Evolutionary conservation across 2,888 invertebrate species (phyloP).

Genomic region (Hirtodrosophila cameraria): DNA sequence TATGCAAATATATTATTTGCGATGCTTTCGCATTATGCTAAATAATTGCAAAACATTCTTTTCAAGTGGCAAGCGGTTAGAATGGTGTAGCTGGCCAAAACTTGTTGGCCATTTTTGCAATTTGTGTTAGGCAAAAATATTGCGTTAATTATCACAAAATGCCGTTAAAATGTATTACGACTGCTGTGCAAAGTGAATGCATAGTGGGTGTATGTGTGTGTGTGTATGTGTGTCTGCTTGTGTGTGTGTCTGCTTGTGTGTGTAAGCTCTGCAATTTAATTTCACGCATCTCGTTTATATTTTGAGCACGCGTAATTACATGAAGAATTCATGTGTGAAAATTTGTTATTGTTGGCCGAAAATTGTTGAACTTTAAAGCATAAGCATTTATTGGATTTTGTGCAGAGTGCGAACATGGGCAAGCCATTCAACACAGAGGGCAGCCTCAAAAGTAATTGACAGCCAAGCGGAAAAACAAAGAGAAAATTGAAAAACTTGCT

Average conservation of each 20-base stretch:
- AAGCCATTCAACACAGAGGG: background rate
- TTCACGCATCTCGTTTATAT: slow-evolving; percentile 59
- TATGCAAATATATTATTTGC: slow-evolving; percentile 56
- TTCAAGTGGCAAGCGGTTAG: background rate
- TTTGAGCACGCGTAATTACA: slow-evolving; percentile 69
- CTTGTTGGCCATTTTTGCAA: slow-evolving; percentile 49
- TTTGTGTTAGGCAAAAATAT: slow-evolving; percentile 62
- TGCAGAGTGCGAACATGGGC: background rate
- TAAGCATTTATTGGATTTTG: slow-evolving; percentile 24
- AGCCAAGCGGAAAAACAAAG: slow-evolving; percentile 11
- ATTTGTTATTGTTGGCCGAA: slow-evolving; percentile 26
- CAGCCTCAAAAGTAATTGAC: slow-evolving; percentile 32
- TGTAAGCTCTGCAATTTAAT: slow-evolving; percentile 45
- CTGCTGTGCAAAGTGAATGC: slow-evolving; percentile 15
- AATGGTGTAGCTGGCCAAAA: slow-evolving; percentile 3
- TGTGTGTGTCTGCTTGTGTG: slow-evolving; percentile 17
- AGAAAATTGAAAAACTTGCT: slow-evolving; percentile 12
- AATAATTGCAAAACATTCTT: slow-evolving; percentile 65
- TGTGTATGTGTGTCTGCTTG: no score
- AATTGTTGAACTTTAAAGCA: slow-evolving; percentile 20
- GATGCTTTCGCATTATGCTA: slow-evolving; percentile 65
- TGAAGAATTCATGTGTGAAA: slow-evolving; percentile 66
- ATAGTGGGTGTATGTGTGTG: background rate
- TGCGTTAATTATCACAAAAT: slow-evolving; percentile 68
- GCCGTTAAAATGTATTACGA: slow-evolving; percentile 49